Evolutionary conservation across 1,140 invertebrate species (phyloP).

Genomic region (Mya arenaria): DNA sequence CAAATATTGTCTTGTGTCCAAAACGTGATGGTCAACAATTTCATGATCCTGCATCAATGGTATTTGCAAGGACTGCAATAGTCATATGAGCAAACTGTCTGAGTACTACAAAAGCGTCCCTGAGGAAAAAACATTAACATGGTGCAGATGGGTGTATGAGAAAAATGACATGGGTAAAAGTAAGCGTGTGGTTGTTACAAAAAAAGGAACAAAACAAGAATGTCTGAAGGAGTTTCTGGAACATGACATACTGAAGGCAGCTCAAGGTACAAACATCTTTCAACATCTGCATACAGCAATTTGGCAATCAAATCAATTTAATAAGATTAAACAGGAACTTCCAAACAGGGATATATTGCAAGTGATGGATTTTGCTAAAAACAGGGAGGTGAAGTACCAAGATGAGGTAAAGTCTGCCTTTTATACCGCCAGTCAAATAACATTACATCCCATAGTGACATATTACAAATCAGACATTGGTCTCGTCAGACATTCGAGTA

Average conservation of each 20-base stretch:
- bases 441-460: constrained; percentile 55
- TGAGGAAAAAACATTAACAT: constrained; percentile 31
- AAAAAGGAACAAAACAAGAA: constrained; percentile 16
- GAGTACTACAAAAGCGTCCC: constrained; percentile 33
- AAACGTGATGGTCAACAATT: no score
- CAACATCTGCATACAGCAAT: constrained; percentile 53
- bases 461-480: constrained; percentile 34
- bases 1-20: no score
- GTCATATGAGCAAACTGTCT: background rate
- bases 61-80: constrained; percentile 1
- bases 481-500: background rate
- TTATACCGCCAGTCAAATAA: constrained; percentile 39
- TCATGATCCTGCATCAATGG: no score
- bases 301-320: constrained; percentile 54
- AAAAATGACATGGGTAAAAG: background rate
- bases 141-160: constrained; percentile 41
- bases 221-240: constrained; percentile 45
- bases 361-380: constrained; percentile 62
- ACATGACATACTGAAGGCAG: constrained; percentile 10
- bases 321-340: constrained; percentile 32
- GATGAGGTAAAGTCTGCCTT: constrained; percentile 54
- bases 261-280: constrained; percentile 43
- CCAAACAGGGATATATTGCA: constrained; percentile 22
- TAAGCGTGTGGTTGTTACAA: constrained; percentile 22
- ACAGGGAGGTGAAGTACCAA: constrained; percentile 42